Percentiles rank a stretch among this genome's conserved stretches.
Conservation (phyloP, 2,797 vertebrate species). For the Emydoidea blandingii region DNA sequence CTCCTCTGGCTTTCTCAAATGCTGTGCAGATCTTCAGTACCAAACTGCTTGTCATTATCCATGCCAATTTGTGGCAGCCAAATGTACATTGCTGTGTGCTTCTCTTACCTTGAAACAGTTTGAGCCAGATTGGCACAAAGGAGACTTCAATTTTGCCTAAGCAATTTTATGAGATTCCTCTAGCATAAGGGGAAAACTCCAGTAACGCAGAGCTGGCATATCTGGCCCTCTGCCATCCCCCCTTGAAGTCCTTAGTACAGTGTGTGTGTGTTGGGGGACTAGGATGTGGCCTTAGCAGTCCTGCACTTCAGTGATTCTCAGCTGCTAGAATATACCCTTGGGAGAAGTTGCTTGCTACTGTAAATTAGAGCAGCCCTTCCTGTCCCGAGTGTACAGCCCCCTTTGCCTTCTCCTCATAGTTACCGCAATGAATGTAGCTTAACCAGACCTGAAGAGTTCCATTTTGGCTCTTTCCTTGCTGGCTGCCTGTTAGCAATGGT, state of each 20-base stretch:
- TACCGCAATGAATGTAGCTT: background rate
- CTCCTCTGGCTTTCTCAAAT: background rate
- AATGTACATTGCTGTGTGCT: background rate
- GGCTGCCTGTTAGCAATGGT: background rate
- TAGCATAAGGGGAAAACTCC: background rate
- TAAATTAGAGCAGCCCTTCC: background rate
- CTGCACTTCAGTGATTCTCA: background rate
- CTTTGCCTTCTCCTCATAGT: background rate
- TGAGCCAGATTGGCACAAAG: background rate
- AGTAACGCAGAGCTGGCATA: background rate
- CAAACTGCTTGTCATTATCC: background rate
- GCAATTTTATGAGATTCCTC: background rate
- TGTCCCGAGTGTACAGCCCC: background rate
- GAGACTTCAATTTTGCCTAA: background rate
- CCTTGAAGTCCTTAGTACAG: background rate
- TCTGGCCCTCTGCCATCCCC: rapidly evolving
- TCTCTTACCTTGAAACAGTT: background rate
- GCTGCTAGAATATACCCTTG: background rate
- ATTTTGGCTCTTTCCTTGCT: background rate
- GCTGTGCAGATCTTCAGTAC: background rate
- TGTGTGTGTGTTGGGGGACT: rapidly evolving
- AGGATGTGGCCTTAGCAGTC: background rate
- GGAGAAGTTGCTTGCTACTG: background rate
- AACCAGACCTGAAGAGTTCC: background rate
- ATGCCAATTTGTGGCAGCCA: background rate